phyloP scores from a whole-genome alignment of 2,888 invertebrate species.

The Nomada goodeniana region DNA sequence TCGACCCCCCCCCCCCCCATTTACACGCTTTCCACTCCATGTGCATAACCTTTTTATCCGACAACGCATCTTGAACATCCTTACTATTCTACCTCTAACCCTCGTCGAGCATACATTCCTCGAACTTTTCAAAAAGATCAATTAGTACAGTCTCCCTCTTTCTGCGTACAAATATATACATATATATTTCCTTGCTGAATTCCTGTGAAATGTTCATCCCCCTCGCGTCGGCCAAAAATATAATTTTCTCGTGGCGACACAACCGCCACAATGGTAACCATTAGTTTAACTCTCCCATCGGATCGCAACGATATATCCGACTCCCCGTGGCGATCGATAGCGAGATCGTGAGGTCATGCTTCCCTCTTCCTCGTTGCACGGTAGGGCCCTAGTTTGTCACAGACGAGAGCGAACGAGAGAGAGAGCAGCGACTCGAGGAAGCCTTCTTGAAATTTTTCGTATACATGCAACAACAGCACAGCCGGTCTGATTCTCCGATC shows the following conservation, averaged over 20 bases:
- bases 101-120: slow-evolving; percentile 8
- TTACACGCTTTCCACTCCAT: too few relatives aligned
- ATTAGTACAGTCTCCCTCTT: slow-evolving; percentile 21
- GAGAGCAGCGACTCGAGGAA: slow-evolving; percentile 23
- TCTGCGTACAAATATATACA: too few relatives aligned
- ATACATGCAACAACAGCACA: background rate
- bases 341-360: slow-evolving; percentile 49
- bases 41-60: too few relatives aligned
- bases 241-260: slow-evolving; percentile 8
- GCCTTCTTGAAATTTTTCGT: slow-evolving; percentile 31
- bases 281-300: slow-evolving; percentile 57
- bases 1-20: too few relatives aligned
- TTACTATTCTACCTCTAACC: too few relatives aligned
- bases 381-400: slow-evolving; percentile 45
- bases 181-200: too few relatives aligned
- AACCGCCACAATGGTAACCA: slow-evolving; percentile 45
- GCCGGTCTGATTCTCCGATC: slow-evolving; percentile 26
- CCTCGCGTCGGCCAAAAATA: slow-evolving; percentile 18
- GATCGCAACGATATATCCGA: slow-evolving; percentile 23
- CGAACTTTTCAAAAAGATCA: slow-evolving; percentile 27
- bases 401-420: slow-evolving; percentile 9
- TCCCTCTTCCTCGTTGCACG: slow-evolving; percentile 36
- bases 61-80: background rate
- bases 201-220: too few relatives aligned
- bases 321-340: slow-evolving; percentile 30